These are phyloP conservation scores for Melolontha melolontha DNA, from an alignment of 2,888 invertebrate species.

Conservation along the genomic window DNA sequence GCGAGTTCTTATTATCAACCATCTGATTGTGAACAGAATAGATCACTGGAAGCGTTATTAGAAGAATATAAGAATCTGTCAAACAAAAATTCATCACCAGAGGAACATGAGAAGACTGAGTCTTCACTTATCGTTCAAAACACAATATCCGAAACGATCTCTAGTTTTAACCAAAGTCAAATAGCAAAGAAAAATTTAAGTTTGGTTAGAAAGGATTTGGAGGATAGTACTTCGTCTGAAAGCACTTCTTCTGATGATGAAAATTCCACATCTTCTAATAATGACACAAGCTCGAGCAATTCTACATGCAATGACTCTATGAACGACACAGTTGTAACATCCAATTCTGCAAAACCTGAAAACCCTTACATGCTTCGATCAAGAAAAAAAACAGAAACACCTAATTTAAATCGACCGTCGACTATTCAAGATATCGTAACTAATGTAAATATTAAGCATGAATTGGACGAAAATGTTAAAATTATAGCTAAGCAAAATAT, in stretches of 20 bases:
- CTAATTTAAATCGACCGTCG: conserved; percentile 8
- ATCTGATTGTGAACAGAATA: conserved; percentile 61
- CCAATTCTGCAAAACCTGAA: conserved; percentile 17
- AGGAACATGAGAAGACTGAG: conserved; percentile 9
- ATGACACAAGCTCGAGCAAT: conserved; percentile 6
- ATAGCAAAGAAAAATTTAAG: conserved; percentile 60
- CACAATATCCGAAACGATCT: conserved; percentile 47
- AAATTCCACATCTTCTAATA: conserved; percentile 13
- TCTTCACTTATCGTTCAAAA: not conserved
- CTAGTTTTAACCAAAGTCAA: conserved; percentile 53
- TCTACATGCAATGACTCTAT: not conserved
- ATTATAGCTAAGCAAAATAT: conserved; percentile 10
- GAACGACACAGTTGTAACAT: conserved; percentile 27
- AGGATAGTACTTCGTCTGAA: conserved; percentile 19
- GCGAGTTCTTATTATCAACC: conserved; percentile 64
- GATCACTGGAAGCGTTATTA: conserved; percentile 57
- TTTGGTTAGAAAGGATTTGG: conserved; percentile 49
- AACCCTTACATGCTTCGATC: conserved; percentile 40
- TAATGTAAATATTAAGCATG: conserved; percentile 22
- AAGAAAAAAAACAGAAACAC: conserved; percentile 36
- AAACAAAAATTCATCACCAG: conserved; percentile 7
- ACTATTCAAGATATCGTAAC: conserved; percentile 13
- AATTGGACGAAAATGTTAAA: not conserved
- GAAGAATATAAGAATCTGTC: conserved; percentile 54
- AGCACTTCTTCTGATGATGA: conserved; percentile 32